Conservation (phyloP, 2,113 vertebrate species). For the Corydoras maculifer region DNA sequence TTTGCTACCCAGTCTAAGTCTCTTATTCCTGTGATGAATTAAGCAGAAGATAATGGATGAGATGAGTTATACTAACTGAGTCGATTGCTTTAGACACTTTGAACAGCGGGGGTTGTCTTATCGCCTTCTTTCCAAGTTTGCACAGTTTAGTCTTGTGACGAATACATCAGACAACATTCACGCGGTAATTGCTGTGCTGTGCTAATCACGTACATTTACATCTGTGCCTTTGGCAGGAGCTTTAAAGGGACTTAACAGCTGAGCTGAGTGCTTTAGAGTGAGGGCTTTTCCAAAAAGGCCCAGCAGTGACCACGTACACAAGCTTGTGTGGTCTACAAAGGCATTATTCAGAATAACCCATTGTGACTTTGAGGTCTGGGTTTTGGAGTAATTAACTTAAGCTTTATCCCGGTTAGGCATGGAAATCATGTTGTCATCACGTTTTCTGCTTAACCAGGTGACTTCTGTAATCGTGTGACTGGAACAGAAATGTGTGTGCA, state of each 20-base stretch:
- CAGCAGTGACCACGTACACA: neutral
- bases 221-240: too few species aligned
- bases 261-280: too few species aligned
- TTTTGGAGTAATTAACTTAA: slow-evolving; percentile 3
- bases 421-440: neutral
- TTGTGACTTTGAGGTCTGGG: neutral
- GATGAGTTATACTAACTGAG: too few species aligned
- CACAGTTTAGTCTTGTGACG: neutral
- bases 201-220: too few species aligned
- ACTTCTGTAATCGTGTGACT: neutral
- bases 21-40: too few species aligned
- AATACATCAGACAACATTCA: slow-evolving; percentile 27
- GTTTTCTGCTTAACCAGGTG: neutral
- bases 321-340: slow-evolving; percentile 5
- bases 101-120: too few species aligned
- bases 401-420: neutral
- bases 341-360: neutral
- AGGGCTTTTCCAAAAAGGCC: too few species aligned
- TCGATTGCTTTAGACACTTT: too few species aligned
- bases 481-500: neutral
- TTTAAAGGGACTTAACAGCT: too few species aligned
- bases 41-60: too few species aligned
- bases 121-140: neutral
- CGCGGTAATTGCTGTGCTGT: slow-evolving; percentile 17
- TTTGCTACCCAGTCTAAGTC: too few species aligned